Percentiles rank a stretch among this genome's conserved stretches.
phyloP scores from a whole-genome alignment of 2,113 vertebrate genomes.

The Ailurus styani region DNA sequence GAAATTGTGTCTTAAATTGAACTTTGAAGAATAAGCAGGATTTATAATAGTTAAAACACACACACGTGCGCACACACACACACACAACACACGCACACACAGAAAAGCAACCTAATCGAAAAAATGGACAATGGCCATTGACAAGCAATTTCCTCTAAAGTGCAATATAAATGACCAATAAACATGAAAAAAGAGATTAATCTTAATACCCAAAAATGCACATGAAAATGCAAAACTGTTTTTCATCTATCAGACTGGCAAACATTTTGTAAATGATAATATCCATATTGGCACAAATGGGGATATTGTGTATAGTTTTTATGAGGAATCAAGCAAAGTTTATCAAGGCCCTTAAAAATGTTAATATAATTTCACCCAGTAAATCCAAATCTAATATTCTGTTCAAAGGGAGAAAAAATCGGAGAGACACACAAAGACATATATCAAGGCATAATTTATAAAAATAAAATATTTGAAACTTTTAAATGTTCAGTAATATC shows the following conservation, averaged over 20 bases:
- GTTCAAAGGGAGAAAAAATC: neutral
- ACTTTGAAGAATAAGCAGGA: neutral
- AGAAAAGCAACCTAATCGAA: neutral
- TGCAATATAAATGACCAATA: neutral
- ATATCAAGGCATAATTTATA: conserved; percentile 17
- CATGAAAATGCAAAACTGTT: neutral
- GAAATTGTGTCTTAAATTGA: conserved; percentile 5
- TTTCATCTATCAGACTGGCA: neutral
- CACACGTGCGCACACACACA: too few species aligned
- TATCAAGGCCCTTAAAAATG: neutral
- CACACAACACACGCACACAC: too few species aligned
- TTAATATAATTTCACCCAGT: neutral
- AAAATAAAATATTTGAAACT: conserved; percentile 6
- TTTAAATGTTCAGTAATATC: neutral
- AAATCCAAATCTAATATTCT: conserved; percentile 40
- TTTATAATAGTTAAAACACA: neutral
- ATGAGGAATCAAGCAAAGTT: neutral
- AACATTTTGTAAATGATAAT: neutral
- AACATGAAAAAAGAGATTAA: neutral
- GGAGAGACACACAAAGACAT: neutral
- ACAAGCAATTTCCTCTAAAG: conserved; percentile 15
- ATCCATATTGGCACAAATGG: neutral
- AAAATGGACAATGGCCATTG: neutral
- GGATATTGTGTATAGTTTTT: neutral
- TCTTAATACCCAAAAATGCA: neutral